Evolutionary conservation across 1,140 invertebrate species (phyloP).

Genomic region (Leguminivora glycinivorella): DNA sequence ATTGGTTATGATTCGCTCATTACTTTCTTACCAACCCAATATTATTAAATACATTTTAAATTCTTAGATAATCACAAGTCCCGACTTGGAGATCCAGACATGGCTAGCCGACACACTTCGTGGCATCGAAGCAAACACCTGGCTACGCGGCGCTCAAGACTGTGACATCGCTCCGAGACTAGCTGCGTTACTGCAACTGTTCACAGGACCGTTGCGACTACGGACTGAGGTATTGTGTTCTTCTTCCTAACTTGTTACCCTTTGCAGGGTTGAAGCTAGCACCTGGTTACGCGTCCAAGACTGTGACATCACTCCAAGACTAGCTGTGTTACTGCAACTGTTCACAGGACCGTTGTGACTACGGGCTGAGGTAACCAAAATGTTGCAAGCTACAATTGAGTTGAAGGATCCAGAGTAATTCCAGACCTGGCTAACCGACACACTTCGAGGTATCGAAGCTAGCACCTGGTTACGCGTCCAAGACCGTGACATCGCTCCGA

Average conservation of each 20-base stretch:
- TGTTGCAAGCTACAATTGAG: too few relatives aligned
- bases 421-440: constrained; percentile 37
- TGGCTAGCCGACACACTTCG: constrained; percentile 42
- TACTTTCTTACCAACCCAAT: too few relatives aligned
- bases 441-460: constrained; percentile 31
- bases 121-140: constrained; percentile 28
- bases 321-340: constrained; percentile 45
- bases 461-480: constrained; percentile 37
- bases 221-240: constrained; percentile 35
- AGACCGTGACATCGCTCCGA: constrained; percentile 32
- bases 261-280: background rate
- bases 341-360: constrained; percentile 45
- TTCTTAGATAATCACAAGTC: constrained; percentile 36
- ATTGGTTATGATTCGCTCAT: too few relatives aligned
- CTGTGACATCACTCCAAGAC: constrained; percentile 33
- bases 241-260: background rate
- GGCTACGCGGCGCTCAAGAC: constrained; percentile 36
- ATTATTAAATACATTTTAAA: background rate
- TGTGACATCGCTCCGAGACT: constrained; percentile 37
- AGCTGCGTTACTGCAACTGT: constrained; percentile 44
- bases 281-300: constrained; percentile 37
- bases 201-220: constrained; percentile 42
- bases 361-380: constrained; percentile 39
- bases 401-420: too few relatives aligned
- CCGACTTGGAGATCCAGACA: constrained; percentile 33